Conservation (phyloP, 2,888 invertebrate genomes). For the Hetaerina titia region DNA sequence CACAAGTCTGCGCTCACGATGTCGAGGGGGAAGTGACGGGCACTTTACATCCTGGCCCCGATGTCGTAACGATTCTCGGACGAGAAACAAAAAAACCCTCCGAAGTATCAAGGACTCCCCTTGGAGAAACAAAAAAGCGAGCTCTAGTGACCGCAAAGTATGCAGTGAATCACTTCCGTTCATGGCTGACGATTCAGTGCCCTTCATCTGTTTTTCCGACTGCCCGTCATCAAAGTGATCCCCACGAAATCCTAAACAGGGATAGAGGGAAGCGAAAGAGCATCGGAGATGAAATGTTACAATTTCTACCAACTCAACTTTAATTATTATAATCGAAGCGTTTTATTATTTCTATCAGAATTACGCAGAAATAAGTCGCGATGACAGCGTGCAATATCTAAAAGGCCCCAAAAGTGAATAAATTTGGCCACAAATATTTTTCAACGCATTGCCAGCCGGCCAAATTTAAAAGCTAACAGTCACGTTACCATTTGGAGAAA, state of each 20-base stretch:
- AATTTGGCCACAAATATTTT: too few relatives aligned
- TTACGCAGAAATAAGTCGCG: too few relatives aligned
- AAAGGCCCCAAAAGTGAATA: too few relatives aligned
- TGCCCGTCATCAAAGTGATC: background rate
- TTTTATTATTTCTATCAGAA: too few relatives aligned
- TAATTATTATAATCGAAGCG: too few relatives aligned
- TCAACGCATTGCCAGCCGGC: too few relatives aligned
- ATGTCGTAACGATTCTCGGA: background rate
- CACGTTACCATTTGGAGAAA: too few relatives aligned
- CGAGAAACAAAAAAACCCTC: background rate
- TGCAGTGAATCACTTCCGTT: constrained; percentile 26
- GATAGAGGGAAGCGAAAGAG: too few relatives aligned
- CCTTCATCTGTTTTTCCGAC: background rate
- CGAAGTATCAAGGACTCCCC: background rate
- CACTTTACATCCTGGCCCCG: background rate
- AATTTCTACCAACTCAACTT: too few relatives aligned
- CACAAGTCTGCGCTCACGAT: background rate
- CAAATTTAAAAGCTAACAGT: too few relatives aligned
- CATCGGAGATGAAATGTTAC: too few relatives aligned
- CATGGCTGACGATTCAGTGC: background rate
- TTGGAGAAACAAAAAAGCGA: background rate
- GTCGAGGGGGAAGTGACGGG: background rate
- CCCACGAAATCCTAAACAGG: background rate
- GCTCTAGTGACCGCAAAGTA: background rate
- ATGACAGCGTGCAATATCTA: too few relatives aligned